A percentile compares a stretch with the other conserved stretches of the same genome.
phyloP scores from a whole-genome alignment of 2,113 vertebrate species.

The Paraplagusia blochii region DNA sequence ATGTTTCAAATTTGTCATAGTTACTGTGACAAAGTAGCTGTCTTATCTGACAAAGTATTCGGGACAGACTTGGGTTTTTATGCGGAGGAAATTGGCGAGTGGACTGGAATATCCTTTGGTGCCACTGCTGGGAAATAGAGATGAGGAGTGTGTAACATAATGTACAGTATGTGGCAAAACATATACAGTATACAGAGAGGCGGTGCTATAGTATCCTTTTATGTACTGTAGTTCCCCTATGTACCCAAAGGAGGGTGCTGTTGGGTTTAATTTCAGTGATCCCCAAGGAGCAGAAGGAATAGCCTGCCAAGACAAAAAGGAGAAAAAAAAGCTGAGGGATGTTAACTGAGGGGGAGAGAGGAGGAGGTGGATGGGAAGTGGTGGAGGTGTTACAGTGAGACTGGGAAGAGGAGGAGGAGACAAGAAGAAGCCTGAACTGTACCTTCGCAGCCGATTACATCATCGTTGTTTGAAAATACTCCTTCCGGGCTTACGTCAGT shows the following conservation, averaged over 20 bases:
- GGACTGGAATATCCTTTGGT: background rate
- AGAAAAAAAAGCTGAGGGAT: conserved; percentile 32
- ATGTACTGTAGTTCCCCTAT: conserved; percentile 25
- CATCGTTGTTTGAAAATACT: conserved; percentile 63
- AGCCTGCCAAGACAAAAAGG: conserved; percentile 55
- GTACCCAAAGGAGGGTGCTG: conserved; percentile 61
- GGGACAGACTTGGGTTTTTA: conserved; percentile 28
- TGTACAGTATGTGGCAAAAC: background rate
- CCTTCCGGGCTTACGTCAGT: conserved; percentile 63
- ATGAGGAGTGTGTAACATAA: background rate
- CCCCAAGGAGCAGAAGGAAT: conserved; percentile 59
- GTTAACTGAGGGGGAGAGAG: conserved; percentile 37
- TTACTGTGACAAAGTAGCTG: conserved; percentile 58
- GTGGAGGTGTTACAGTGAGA: conserved; percentile 39
- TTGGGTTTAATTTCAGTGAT: conserved; percentile 59
- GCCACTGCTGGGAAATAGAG: conserved; percentile 2
- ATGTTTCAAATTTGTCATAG: conserved; percentile 59
- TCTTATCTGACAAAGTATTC: conserved; percentile 49
- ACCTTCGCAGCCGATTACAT: conserved; percentile 71
- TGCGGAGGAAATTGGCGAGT: background rate
- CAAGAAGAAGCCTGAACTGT: conserved; percentile 54
- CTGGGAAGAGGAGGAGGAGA: conserved; percentile 44
- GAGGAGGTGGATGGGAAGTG: conserved; percentile 46
- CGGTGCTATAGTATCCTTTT: background rate
- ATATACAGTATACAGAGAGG: background rate